Conservation (phyloP, 1,140 invertebrate genomes). For the Habropoda laboriosa region DNA sequence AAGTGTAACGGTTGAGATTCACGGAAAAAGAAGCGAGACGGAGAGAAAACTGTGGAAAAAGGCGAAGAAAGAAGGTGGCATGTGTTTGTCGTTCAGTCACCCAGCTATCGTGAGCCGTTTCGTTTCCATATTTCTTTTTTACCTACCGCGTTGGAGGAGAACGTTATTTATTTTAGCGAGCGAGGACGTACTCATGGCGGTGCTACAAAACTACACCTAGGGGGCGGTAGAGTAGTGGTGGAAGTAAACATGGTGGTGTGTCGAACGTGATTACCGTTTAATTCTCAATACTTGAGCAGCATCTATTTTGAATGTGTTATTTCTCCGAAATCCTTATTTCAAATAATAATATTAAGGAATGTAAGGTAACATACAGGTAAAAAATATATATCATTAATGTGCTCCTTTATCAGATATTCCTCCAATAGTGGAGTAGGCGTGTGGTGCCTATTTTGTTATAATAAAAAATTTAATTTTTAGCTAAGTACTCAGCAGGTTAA, state of each 20-base stretch:
- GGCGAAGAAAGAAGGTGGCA: slow-evolving; percentile 49
- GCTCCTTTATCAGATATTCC: too few species aligned
- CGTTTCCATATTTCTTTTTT: slow-evolving; percentile 26
- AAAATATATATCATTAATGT: too few species aligned
- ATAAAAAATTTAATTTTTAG: too few species aligned
- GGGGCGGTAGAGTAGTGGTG: background rate
- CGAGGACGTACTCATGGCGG: slow-evolving; percentile 35
- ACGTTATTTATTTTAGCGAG: slow-evolving; percentile 56
- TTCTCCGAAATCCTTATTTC: too few species aligned
- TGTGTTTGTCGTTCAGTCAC: slow-evolving; percentile 60
- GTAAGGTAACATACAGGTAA: too few species aligned
- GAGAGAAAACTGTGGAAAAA: slow-evolving; percentile 34
- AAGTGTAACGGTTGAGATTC: slow-evolving; percentile 38
- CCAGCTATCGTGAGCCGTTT: slow-evolving; percentile 7
- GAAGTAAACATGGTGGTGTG: background rate
- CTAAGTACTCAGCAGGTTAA: too few species aligned
- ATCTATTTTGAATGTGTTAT: too few species aligned
- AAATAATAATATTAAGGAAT: too few species aligned
- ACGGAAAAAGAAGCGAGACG: slow-evolving; percentile 13
- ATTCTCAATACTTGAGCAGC: too few species aligned
- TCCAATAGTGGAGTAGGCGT: too few species aligned
- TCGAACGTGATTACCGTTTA: background rate
- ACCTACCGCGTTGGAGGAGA: background rate
- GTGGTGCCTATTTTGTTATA: too few species aligned
- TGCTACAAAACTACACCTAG: background rate